phyloP scores from a whole-genome alignment of 2,888 invertebrate genomes.

The Tuta absoluta region DNA sequence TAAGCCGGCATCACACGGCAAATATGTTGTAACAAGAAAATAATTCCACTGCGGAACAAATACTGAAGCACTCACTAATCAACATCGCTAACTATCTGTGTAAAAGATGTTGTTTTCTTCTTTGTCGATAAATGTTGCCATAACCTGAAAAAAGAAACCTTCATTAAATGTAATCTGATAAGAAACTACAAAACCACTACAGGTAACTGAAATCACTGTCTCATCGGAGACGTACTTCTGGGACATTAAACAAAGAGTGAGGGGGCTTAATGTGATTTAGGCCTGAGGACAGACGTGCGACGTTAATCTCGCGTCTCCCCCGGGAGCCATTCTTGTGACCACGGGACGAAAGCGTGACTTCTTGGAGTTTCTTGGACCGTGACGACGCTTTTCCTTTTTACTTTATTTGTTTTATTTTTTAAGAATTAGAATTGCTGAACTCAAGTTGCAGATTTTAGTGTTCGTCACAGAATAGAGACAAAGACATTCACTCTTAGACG shows the following conservation, averaged over 20 bases:
- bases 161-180: background rate
- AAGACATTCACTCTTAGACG: too few relatives aligned
- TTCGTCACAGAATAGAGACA: too few relatives aligned
- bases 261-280: conserved; percentile 73
- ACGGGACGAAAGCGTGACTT: conserved; percentile 61
- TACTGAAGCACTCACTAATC: too few relatives aligned
- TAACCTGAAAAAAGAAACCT: too few relatives aligned
- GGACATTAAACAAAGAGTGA: conserved; percentile 64
- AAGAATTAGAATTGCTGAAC: too few relatives aligned
- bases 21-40: too few relatives aligned
- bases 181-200: conserved; percentile 3
- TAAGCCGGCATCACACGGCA: too few relatives aligned
- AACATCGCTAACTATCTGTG: too few relatives aligned
- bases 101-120: too few relatives aligned
- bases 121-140: too few relatives aligned
- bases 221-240: conserved; percentile 55
- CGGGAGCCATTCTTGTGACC: conserved; percentile 60
- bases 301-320: conserved; percentile 73
- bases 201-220: conserved; percentile 52
- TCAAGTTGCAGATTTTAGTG: too few relatives aligned
- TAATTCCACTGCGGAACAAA: too few relatives aligned
- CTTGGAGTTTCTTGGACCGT: conserved; percentile 40
- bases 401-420: background rate
- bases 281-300: conserved; percentile 66
- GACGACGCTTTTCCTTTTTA: conserved; percentile 10